Conservation (phyloP, 2,113 vertebrate species). For the Bagarius yarrelli region DNA sequence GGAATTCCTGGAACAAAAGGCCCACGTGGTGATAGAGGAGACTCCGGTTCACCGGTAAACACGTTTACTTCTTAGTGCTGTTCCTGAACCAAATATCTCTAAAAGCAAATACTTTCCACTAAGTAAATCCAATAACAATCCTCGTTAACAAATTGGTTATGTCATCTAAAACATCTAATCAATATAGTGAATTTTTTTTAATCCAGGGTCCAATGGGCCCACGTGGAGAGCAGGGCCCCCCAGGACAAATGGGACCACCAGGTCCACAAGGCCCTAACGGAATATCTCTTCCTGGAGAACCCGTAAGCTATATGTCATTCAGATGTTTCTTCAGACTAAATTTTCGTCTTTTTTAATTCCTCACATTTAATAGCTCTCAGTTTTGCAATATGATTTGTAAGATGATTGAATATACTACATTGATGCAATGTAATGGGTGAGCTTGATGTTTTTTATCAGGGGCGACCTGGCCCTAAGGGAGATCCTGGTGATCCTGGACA, state of each 20-base stretch:
- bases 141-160: not conserved
- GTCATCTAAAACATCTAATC: not conserved
- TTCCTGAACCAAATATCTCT: not conserved
- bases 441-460: constrained; percentile 67
- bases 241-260: constrained; percentile 88
- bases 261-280: constrained; percentile 95
- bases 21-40: constrained; percentile 90
- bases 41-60: constrained; percentile 81
- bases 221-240: constrained; percentile 83
- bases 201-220: constrained; percentile 83
- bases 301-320: constrained; percentile 74
- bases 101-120: not conserved
- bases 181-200: constrained; percentile 30
- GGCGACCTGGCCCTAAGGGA: constrained; percentile 91
- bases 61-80: not conserved
- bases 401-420: not conserved
- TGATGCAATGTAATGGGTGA: not conserved
- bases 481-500: constrained; percentile 87
- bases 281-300: constrained; percentile 91
- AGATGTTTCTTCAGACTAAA: not conserved
- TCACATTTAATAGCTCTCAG: constrained; percentile 9
- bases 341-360: not conserved
- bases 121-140: not conserved
- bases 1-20: constrained; percentile 90
- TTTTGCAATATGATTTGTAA: not conserved